A percentile compares a stretch with the other conserved stretches of the same genome.
phyloP scores from a whole-genome alignment of 2,797 vertebrate species.

The Orientallactaga sibirica region DNA sequence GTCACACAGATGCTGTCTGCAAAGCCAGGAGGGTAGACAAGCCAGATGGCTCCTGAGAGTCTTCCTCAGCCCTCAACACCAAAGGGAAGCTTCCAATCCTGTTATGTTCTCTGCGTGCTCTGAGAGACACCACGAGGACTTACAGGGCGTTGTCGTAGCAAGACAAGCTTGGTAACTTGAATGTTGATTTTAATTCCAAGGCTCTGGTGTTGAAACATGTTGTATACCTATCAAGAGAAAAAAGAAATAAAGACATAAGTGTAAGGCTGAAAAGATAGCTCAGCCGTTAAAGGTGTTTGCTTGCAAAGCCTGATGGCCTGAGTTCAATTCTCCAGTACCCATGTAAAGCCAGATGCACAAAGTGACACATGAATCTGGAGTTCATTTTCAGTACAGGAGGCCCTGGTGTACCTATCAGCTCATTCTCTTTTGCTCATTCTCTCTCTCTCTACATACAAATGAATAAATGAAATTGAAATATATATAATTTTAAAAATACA shows the following conservation, averaged over 20 bases:
- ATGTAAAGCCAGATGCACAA: too few relatives aligned
- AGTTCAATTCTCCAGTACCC: too few relatives aligned
- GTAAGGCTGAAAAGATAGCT: too few relatives aligned
- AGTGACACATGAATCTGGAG: too few relatives aligned
- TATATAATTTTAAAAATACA: too few relatives aligned
- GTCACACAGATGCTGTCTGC: not conserved
- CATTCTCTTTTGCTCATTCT: too few relatives aligned
- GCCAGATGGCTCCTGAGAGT: rapidly evolving
- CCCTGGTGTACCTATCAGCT: too few relatives aligned
- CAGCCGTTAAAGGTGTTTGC: too few relatives aligned
- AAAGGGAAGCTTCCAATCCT: not conserved
- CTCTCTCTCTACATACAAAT: too few relatives aligned
- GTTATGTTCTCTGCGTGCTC: rapidly evolving
- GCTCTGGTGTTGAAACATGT: constrained; percentile 97
- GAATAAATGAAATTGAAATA: too few relatives aligned
- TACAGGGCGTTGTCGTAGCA: constrained; percentile 95
- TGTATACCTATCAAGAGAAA: constrained; percentile 93
- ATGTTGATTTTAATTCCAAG: constrained; percentile 95
- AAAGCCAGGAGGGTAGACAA: not conserved
- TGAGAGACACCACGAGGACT: constrained; percentile 81
- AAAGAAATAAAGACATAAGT: not conserved
- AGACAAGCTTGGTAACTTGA: constrained; percentile 95
- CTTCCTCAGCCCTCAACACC: not conserved
- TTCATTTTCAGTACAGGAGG: too few relatives aligned
- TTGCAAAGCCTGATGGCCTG: too few relatives aligned